phyloP scores from a whole-genome alignment of 2,888 invertebrate species.

The Hipparchia semele region DNA sequence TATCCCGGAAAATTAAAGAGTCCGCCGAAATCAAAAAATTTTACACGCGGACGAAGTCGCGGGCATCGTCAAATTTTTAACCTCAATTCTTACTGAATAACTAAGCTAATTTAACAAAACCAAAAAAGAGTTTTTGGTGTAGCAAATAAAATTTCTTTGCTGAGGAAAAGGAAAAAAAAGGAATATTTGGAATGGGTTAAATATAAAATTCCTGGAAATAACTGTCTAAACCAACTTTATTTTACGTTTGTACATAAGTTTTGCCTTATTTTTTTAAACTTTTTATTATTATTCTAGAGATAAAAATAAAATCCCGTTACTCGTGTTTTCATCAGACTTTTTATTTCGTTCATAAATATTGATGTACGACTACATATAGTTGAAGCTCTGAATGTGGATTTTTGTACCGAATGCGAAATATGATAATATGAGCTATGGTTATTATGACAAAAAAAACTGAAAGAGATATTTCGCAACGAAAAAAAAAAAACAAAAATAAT shows the following conservation, averaged over 20 bases:
- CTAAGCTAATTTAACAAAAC: too few species aligned
- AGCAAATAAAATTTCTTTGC: not conserved
- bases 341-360: slow-evolving; percentile 19
- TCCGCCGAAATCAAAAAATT: too few species aligned
- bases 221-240: not conserved
- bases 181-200: not conserved
- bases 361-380: not conserved
- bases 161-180: not conserved
- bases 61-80: too few species aligned
- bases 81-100: too few species aligned
- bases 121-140: too few species aligned
- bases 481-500: not conserved
- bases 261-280: not conserved
- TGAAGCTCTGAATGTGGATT: not conserved
- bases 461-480: not conserved
- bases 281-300: slow-evolving; percentile 1
- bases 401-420: slow-evolving; percentile 40
- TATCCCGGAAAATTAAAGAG: too few species aligned
- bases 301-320: slow-evolving; percentile 4
- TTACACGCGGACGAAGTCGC: too few species aligned
- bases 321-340: not conserved
- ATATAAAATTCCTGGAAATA: not conserved
- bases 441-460: not conserved
- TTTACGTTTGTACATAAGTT: not conserved
- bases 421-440: slow-evolving; percentile 32